Evolutionary conservation across 2,113 vertebrate species (phyloP).

Genomic region (Xenopus tropicalis): UCB_Xtro_10.0 CM004446.2:85727501-85728000

Average conservation of each 20-base stretch:
- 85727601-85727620: conserved; percentile 53
- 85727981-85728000: conserved; percentile 54
- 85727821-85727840: conserved; percentile 64
- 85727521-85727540: too few relatives aligned
- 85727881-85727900: conserved; percentile 58
- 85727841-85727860: conserved; percentile 63
- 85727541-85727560: too few relatives aligned
- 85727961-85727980: conserved; percentile 55
- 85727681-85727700: conserved; percentile 51
- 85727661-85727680: conserved; percentile 47
- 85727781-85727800: conserved; percentile 58
- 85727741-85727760: conserved; percentile 66
- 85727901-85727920: conserved; percentile 60
- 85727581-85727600: conserved; percentile 52
- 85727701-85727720: conserved; percentile 62
- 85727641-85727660: conserved; percentile 55
- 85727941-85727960: conserved; percentile 51
- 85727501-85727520: too few relatives aligned
- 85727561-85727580: neutral
- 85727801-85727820: conserved; percentile 58
- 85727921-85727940: conserved; percentile 57
- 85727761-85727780: conserved; percentile 59
- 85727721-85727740: conserved; percentile 57
- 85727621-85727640: conserved; percentile 50
- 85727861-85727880: conserved; percentile 54